Conservation (phyloP, 2,888 invertebrate species). For the Parasteatoda lunata region DNA sequence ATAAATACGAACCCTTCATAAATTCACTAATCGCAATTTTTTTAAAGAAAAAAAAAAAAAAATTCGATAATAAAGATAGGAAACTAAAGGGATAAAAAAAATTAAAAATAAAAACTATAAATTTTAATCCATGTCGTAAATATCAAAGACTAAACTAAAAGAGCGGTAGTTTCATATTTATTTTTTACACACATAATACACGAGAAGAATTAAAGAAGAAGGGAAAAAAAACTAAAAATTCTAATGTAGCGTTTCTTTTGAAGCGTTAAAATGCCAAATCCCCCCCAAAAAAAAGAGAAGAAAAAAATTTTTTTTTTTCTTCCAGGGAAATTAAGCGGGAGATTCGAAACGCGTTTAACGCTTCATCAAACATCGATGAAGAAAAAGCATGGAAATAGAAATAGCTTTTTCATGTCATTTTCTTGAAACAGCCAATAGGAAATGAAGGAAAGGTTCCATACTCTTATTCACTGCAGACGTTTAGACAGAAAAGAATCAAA, state of each 20-base stretch:
- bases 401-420: constrained; percentile 47
- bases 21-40: too few relatives aligned
- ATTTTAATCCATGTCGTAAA: too few relatives aligned
- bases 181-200: too few relatives aligned
- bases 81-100: too few relatives aligned
- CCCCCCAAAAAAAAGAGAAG: constrained; percentile 1
- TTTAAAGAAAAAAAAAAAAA: too few relatives aligned
- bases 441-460: neutral
- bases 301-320: neutral
- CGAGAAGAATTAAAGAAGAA: neutral
- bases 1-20: too few relatives aligned
- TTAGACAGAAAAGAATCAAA: constrained; percentile 6
- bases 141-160: too few relatives aligned
- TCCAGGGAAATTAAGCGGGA: constrained; percentile 36
- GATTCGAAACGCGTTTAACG: constrained; percentile 32
- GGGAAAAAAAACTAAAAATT: constrained; percentile 6
- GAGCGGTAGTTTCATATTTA: too few relatives aligned
- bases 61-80: too few relatives aligned
- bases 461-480: neutral
- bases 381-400: constrained; percentile 28
- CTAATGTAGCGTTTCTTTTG: constrained; percentile 10
- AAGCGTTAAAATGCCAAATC: constrained; percentile 8
- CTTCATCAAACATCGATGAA: constrained; percentile 51
- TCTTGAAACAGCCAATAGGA: constrained; percentile 20
- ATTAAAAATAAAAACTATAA: too few relatives aligned